Conservation (phyloP, 1,140 invertebrate genomes). For the Diplogasteroides magnus region DNA sequence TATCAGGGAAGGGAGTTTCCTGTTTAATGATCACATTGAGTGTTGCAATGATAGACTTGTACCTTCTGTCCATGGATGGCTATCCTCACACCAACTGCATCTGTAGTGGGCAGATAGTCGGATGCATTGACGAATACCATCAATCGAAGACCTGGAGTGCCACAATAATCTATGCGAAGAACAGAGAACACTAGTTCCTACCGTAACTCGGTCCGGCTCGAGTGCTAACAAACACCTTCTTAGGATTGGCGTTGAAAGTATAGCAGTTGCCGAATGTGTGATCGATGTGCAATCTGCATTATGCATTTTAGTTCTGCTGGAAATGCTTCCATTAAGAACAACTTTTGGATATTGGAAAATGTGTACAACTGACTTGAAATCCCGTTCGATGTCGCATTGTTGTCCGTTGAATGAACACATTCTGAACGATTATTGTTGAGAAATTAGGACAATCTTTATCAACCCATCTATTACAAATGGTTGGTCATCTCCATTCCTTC, state of each 20-base stretch:
- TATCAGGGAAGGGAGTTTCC: constrained; percentile 28
- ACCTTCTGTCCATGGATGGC: constrained; percentile 45
- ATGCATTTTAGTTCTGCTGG: constrained; percentile 10
- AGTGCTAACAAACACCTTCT: constrained; percentile 27
- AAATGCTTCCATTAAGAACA: background rate
- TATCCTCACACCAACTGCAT: constrained; percentile 46
- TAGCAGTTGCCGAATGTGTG: constrained; percentile 51
- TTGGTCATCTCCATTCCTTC: no score
- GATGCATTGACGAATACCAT: constrained; percentile 47
- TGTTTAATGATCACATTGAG: background rate
- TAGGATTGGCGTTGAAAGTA: constrained; percentile 40
- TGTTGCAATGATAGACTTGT: constrained; percentile 29
- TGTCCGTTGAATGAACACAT: constrained; percentile 54
- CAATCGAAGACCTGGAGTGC: constrained; percentile 45
- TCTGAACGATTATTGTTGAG: constrained; percentile 51
- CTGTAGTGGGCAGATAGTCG: constrained; percentile 50
- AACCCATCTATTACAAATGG: no score
- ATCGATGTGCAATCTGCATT: constrained; percentile 47
- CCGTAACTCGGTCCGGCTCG: constrained; percentile 50
- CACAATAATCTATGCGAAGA: background rate
- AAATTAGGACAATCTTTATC: no score
- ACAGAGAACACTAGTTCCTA: constrained; percentile 20
- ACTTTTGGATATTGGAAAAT: background rate
- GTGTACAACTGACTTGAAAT: constrained; percentile 29
- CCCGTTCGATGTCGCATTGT: constrained; percentile 48